A percentile compares a stretch with the other conserved stretches of the same genome.
Evolutionary conservation across 2,888 invertebrate genomes (phyloP).

Genomic region (Thalpophila matura): DNA sequence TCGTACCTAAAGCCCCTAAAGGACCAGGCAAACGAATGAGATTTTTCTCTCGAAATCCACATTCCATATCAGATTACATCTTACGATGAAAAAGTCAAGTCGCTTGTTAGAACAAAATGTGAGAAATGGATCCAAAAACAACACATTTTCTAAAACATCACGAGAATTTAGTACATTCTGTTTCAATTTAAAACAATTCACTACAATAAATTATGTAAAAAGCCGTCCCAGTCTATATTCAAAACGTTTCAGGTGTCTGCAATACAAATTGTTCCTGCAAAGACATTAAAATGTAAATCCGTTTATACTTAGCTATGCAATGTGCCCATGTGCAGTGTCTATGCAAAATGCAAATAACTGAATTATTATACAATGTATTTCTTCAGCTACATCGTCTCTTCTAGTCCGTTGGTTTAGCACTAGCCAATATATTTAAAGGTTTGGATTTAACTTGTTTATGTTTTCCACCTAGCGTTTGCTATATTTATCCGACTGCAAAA

Average conservation of each 20-base stretch:
- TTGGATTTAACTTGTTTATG: not conserved
- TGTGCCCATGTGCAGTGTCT: conserved; percentile 60
- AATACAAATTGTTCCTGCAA: conserved; percentile 70
- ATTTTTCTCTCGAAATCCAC: not conserved
- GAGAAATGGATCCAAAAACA: not conserved
- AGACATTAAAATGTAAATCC: conserved; percentile 74
- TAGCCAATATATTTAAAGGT: not conserved
- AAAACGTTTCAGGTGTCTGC: conserved; percentile 69
- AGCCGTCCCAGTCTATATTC: conserved; percentile 61
- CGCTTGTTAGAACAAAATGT: not conserved
- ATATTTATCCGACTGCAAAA: too few species aligned
- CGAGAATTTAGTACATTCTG: conserved; percentile 24
- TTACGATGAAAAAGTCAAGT: not conserved
- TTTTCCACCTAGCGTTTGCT: not conserved
- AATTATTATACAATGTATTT: conserved; percentile 55
- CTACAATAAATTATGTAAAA: conserved; percentile 56
- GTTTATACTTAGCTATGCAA: conserved; percentile 68
- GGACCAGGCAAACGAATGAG: not conserved
- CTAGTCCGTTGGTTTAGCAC: conserved; percentile 8
- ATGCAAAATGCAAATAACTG: conserved; percentile 63
- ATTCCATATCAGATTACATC: not conserved
- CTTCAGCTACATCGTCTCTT: conserved; percentile 31
- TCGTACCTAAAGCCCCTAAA: too few species aligned
- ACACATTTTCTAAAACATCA: conserved; percentile 24
- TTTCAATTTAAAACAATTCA: conserved; percentile 51